Conservation (phyloP, 1,140 invertebrate genomes). For the Ladona fulva region DNA sequence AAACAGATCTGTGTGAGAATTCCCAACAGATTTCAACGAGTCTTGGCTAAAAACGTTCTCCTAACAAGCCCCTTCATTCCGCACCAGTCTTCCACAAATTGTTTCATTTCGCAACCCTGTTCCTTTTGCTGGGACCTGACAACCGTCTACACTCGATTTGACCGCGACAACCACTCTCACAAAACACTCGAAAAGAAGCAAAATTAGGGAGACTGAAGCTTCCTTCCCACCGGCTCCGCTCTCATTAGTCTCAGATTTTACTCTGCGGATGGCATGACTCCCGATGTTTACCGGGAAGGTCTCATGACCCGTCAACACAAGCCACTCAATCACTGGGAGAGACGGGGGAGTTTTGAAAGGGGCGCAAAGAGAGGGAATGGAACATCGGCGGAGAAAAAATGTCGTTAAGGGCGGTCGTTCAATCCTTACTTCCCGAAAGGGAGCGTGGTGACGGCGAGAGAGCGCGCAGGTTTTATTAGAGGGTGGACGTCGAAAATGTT, state of each 20-base stretch:
- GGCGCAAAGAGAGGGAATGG: no score
- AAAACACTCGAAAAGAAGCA: not conserved
- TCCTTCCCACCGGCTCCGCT: not conserved
- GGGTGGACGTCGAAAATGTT: no score
- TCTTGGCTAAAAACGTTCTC: no score
- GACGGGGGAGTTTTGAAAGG: no score
- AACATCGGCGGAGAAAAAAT: no score
- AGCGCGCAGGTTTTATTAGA: no score
- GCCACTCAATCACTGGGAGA: not conserved
- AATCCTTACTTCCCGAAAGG: no score
- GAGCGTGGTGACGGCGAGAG: no score
- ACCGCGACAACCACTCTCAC: not conserved
- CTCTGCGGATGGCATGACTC: not conserved
- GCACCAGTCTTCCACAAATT: not conserved
- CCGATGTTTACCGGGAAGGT: not conserved
- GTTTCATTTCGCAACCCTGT: not conserved
- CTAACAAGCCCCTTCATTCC: no score
- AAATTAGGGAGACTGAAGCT: not conserved
- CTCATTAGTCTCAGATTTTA: conserved; percentile 10
- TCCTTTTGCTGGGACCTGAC: not conserved
- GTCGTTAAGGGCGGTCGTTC: no score
- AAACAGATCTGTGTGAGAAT: no score
- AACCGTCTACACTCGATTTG: not conserved
- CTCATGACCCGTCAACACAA: not conserved
- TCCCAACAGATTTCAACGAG: no score